phyloP scores from a whole-genome alignment of 2,888 invertebrate species.

The Trachelus troglodyta region DNA sequence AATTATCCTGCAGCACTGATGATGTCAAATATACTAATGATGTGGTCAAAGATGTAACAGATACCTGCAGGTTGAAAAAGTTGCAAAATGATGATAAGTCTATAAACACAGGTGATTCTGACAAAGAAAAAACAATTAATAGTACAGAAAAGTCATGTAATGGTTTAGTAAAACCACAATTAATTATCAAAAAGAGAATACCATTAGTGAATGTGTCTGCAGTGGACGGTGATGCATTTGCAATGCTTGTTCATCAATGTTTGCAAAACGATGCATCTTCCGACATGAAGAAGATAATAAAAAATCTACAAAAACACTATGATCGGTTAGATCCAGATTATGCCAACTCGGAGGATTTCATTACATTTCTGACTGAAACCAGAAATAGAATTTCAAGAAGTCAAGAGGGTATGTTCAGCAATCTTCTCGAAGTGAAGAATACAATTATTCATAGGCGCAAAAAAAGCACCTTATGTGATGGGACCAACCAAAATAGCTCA shows the following conservation, averaged over 20 bases:
- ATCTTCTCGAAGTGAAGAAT: slow-evolving; percentile 42
- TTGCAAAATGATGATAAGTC: no score
- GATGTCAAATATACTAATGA: no score
- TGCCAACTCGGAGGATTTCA: slow-evolving; percentile 40
- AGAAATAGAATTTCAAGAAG: slow-evolving; percentile 32
- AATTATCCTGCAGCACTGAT: no score
- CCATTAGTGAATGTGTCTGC: slow-evolving; percentile 29
- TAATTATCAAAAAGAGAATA: slow-evolving; percentile 40
- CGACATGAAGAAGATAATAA: slow-evolving; percentile 46
- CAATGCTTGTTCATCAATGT: slow-evolving; percentile 51
- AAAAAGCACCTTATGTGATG: no score
- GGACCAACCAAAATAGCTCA: no score
- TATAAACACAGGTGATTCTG: no score
- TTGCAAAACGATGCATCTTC: slow-evolving; percentile 36
- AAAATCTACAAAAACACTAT: slow-evolving; percentile 49
- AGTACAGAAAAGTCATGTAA: no score
- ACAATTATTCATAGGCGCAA: slow-evolving; percentile 32
- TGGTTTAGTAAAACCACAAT: slow-evolving; percentile 33
- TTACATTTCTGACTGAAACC: slow-evolving; percentile 37
- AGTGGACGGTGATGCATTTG: slow-evolving; percentile 42
- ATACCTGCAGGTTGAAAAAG: no score
- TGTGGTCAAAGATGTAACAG: no score
- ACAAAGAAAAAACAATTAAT: no score
- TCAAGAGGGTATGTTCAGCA: slow-evolving; percentile 31
- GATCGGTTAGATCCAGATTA: slow-evolving; percentile 42